Evolutionary conservation across 2,888 invertebrate species (phyloP).

Genomic region (Strigamia transsilvanica): DNA sequence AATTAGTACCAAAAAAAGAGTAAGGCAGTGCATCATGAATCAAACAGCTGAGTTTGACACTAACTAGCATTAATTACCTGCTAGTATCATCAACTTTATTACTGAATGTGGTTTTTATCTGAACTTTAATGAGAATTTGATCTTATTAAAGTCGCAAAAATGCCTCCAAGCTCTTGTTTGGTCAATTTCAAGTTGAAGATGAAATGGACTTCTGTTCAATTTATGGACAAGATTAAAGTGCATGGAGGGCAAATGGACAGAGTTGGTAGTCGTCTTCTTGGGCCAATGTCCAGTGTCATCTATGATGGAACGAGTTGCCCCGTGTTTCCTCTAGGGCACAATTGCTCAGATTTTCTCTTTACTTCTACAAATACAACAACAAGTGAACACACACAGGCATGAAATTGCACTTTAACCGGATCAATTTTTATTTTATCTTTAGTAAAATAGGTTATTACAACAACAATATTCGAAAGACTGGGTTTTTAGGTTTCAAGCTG

Average conservation of each 20-base stretch:
- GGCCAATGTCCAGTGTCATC: constrained; percentile 4
- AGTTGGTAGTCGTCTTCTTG: constrained; percentile 11
- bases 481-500: not conserved
- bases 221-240: constrained; percentile 43
- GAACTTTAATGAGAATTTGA: constrained; percentile 8
- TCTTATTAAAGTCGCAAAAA: constrained; percentile 25
- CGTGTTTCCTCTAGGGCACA: constrained; percentile 7
- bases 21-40: not conserved
- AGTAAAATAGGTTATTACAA: not conserved
- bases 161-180: constrained; percentile 22
- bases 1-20: not conserved
- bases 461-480: not conserved
- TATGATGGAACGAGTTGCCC: constrained; percentile 38
- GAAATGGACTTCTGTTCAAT: constrained; percentile 34
- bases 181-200: constrained; percentile 25
- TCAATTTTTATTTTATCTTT: constrained; percentile 2
- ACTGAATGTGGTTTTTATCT: not conserved
- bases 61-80: not conserved
- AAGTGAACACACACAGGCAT: constrained; percentile 21
- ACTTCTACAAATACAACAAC: not conserved
- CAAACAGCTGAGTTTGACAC: not conserved
- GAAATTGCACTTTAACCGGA: not conserved
- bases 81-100: not conserved
- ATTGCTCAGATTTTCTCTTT: constrained; percentile 37
- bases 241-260: constrained; percentile 14